These are phyloP conservation scores for Bambusicola thoracicus DNA, from an alignment of 2,113 vertebrate species.

Conservation along the genomic window DNA sequence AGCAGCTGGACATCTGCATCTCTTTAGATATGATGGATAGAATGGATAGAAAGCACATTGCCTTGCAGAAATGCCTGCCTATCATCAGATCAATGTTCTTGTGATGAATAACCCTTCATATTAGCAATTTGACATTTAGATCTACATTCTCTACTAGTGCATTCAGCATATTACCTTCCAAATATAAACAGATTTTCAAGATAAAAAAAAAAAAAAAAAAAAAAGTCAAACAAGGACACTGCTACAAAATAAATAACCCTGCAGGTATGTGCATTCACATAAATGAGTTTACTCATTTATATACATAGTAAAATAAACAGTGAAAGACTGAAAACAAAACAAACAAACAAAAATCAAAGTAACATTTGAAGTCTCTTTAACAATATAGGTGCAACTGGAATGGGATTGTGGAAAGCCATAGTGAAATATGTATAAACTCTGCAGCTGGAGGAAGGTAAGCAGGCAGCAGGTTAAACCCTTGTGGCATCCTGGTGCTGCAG, in stretches of 20 bases:
- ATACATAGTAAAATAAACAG: not conserved
- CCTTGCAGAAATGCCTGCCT: not conserved
- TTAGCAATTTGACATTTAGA: not conserved
- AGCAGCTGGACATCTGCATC: not conserved
- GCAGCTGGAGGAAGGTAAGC: not conserved
- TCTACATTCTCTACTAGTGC: not conserved
- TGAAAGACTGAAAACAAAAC: not conserved
- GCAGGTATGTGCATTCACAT: fast-evolving
- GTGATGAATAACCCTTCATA: not conserved
- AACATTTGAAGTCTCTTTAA: not conserved
- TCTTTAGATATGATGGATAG: not conserved
- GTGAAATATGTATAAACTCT: not conserved
- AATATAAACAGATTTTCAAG: not conserved
- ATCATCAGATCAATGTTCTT: not conserved
- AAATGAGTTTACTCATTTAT: not conserved
- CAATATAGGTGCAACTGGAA: not conserved
- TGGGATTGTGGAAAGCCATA: not conserved
- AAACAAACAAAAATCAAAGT: not conserved
- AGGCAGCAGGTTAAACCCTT: not conserved
- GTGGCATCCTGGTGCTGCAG: not conserved
- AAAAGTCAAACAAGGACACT: not conserved
- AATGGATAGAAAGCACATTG: not conserved
- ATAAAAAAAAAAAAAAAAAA: not conserved
- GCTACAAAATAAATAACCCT: not conserved
- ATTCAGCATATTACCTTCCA: not conserved